phyloP scores from a whole-genome alignment of 2,113 vertebrate species.

The Girardinichthys multiradiatus region DNA sequence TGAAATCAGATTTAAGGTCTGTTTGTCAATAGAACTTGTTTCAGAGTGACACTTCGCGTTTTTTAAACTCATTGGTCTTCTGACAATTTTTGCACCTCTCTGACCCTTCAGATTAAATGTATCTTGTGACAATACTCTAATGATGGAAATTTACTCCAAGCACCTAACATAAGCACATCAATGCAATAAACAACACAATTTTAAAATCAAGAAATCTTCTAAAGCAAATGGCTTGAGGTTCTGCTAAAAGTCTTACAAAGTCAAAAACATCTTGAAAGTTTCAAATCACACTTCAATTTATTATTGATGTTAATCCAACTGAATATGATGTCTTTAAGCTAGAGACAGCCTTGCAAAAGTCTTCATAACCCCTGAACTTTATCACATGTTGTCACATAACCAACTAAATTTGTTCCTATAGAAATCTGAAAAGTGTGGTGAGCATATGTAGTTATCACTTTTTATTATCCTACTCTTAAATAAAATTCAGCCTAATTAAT shows the following conservation, averaged over 20 bases:
- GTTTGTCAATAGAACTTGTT: neutral
- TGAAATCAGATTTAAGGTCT: constrained; percentile 48
- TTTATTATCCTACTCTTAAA: no score
- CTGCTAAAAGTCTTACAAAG: neutral
- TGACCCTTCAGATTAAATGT: neutral
- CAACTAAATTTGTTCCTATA: no score
- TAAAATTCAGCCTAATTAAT: no score
- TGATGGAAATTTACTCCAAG: neutral
- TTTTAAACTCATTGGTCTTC: constrained; percentile 15
- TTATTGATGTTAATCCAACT: neutral
- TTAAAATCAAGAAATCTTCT: neutral
- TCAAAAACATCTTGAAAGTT: neutral
- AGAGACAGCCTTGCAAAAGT: no score
- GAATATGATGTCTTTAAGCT: neutral
- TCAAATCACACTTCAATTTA: neutral
- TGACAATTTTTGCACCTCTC: constrained; percentile 3
- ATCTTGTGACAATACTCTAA: constrained; percentile 7
- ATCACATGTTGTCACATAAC: no score
- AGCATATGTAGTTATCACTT: no score
- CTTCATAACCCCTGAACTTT: no score
- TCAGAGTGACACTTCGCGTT: neutral
- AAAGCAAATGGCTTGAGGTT: neutral
- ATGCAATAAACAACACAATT: no score
- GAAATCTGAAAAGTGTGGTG: no score
- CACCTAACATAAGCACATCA: neutral